Conservation (phyloP, 2,113 vertebrate species). For the Leucopternis melanops region DNA sequence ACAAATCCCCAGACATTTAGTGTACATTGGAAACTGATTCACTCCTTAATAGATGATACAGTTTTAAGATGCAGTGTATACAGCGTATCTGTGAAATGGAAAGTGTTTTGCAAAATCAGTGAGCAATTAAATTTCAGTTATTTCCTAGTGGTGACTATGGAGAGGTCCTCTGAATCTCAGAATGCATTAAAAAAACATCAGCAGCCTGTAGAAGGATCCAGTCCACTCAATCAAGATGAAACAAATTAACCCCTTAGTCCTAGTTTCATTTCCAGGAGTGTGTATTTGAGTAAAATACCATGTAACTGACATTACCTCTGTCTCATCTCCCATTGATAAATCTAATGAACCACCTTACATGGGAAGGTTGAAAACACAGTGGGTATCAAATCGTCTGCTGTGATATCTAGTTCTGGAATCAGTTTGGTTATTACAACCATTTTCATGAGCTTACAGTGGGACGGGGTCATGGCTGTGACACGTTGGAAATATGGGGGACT, state of each 20-base stretch:
- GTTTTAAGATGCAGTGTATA: not conserved
- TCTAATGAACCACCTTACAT: slow-evolving; percentile 16
- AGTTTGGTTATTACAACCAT: not conserved
- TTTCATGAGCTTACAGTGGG: not conserved
- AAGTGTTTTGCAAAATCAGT: not conserved
- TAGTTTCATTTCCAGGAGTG: not conserved
- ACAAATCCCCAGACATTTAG: not conserved
- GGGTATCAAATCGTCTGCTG: not conserved
- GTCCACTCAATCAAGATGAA: not conserved
- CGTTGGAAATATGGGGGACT: not conserved
- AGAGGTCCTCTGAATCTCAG: slow-evolving; percentile 31
- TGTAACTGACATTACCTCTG: not conserved
- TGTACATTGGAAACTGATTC: not conserved
- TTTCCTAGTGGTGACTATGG: not conserved
- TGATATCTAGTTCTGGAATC: not conserved
- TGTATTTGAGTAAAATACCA: slow-evolving; percentile 10
- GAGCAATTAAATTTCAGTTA: not conserved
- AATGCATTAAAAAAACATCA: not conserved
- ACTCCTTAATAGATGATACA: not conserved
- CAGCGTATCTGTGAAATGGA: not conserved
- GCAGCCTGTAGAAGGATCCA: slow-evolving; percentile 1
- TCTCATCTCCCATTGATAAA: not conserved
- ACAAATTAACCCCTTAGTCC: slow-evolving; percentile 45
- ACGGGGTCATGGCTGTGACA: not conserved
- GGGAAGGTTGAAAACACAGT: not conserved